Evolutionary conservation across 2,113 vertebrate genomes (phyloP).

Genomic region (Eurystomus gularis): DNA sequence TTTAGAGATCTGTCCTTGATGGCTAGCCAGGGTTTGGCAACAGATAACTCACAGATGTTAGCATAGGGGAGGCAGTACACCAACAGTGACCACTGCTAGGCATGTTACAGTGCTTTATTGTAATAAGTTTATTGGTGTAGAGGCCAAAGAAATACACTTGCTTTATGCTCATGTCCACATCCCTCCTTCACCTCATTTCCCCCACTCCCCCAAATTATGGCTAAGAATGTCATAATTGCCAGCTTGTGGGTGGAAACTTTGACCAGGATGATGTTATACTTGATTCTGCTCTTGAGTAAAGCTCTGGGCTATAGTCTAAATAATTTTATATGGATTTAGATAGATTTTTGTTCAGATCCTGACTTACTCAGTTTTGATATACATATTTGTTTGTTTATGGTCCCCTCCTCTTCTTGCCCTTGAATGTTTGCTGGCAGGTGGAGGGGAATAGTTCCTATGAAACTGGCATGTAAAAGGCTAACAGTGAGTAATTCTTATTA

Average conservation of each 20-base stretch:
- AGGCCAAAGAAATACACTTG: neutral
- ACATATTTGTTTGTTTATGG: neutral
- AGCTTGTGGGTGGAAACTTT: neutral
- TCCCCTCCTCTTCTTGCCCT: neutral
- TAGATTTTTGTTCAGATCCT: neutral
- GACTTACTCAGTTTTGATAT: neutral
- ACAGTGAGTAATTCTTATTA: neutral
- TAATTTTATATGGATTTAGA: neutral
- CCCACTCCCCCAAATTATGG: accelerated
- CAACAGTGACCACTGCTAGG: accelerated
- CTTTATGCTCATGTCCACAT: neutral
- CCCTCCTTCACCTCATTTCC: neutral
- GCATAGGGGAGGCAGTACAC: neutral
- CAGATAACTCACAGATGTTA: neutral
- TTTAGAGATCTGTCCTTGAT: neutral
- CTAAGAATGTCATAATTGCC: neutral
- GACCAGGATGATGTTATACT: neutral
- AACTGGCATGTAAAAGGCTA: neutral
- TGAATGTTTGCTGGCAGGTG: neutral
- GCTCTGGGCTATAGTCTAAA: neutral
- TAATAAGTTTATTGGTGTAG: neutral
- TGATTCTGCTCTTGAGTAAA: neutral
- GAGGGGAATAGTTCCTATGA: neutral
- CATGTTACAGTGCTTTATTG: neutral
- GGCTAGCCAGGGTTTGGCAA: neutral